phyloP scores from a whole-genome alignment of 2,797 vertebrate species.

The Chrysolophus pictus region DNA sequence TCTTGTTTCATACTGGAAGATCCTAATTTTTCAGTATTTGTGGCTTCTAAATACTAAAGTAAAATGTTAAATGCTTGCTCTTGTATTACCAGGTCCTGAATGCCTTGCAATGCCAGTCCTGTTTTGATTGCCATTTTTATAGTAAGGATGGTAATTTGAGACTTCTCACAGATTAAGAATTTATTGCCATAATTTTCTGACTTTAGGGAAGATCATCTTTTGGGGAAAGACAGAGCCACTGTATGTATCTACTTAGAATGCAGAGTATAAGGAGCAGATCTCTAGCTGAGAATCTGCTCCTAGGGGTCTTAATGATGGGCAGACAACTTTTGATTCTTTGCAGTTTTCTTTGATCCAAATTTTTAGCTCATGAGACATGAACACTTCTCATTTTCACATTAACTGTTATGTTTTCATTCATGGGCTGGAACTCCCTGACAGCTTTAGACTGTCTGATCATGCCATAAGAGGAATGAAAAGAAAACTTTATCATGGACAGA shows the following conservation, averaged over 20 bases:
- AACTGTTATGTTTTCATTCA: conserved; percentile 45
- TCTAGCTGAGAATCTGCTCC: conserved; percentile 50
- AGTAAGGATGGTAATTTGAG: background rate
- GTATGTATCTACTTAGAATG: background rate
- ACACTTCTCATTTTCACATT: conserved; percentile 58
- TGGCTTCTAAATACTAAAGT: background rate
- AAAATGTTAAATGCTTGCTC: background rate
- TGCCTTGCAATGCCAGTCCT: background rate
- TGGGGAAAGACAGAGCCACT: background rate
- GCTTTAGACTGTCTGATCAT: conserved; percentile 42
- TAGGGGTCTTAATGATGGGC: conserved; percentile 54
- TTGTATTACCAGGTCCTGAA: background rate
- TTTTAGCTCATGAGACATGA: conserved; percentile 56
- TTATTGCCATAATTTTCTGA: background rate
- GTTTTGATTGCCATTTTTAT: background rate
- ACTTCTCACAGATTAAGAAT: background rate
- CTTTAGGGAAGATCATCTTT: background rate
- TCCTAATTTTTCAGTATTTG: background rate
- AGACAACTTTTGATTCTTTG: conserved; percentile 52
- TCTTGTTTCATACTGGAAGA: background rate
- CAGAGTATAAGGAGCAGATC: conserved; percentile 20
- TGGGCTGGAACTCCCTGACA: conserved; percentile 14
- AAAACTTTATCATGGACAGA: conserved; percentile 34
- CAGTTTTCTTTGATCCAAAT: conserved; percentile 59
- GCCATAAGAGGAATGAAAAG: conserved; percentile 51